phyloP scores from a whole-genome alignment of 2,888 invertebrate genomes.

The Tinea semifulvella region DNA sequence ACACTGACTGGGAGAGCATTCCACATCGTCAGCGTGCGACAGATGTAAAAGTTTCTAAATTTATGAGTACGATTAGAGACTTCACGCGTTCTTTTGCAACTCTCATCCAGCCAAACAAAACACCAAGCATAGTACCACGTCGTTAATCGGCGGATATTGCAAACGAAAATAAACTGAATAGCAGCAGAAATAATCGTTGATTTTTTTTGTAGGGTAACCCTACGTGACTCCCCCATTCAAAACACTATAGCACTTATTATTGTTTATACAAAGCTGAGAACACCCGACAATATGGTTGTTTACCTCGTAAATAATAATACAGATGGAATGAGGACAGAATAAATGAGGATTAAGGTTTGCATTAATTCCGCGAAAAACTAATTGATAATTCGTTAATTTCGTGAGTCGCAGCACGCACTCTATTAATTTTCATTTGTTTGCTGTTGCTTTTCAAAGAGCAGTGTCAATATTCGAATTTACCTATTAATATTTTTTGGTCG shows the following conservation, averaged over 20 bases:
- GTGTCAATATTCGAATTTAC: background rate
- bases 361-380: background rate
- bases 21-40: no score
- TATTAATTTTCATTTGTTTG: background rate
- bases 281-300: slow-evolving; percentile 35
- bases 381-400: slow-evolving; percentile 1
- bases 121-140: no score
- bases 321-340: slow-evolving; percentile 17
- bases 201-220: slow-evolving; percentile 9
- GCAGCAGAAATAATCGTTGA: slow-evolving; percentile 9
- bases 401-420: slow-evolving; percentile 4
- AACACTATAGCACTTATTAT: slow-evolving; percentile 28
- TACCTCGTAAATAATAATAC: slow-evolving; percentile 41
- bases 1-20: no score
- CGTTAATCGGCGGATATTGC: no score
- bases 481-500: no score
- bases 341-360: slow-evolving; percentile 9
- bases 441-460: background rate
- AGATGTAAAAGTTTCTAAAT: no score
- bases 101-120: no score
- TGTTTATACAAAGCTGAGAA: slow-evolving; percentile 37
- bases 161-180: no score
- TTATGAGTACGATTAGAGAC: no score
- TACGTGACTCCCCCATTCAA: slow-evolving; percentile 8
- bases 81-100: no score